A percentile compares a stretch with the other conserved stretches of the same genome.
Evolutionary conservation across 2,888 invertebrate genomes (phyloP).

Genomic region (Fragum sueziense): DNA sequence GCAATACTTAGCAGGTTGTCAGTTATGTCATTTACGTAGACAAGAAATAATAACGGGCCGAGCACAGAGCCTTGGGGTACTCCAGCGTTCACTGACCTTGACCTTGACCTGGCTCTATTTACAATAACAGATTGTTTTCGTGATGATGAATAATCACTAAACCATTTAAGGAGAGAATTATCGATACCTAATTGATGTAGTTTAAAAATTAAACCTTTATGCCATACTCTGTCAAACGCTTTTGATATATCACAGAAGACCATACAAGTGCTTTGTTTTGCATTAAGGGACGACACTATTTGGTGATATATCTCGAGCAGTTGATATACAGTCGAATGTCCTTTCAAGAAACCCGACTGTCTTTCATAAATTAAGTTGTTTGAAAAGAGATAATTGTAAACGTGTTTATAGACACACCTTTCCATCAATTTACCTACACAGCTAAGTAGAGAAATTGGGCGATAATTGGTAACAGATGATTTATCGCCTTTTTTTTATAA

Average conservation of each 20-base stretch:
- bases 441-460: conserved; percentile 45
- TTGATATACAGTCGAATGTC: conserved; percentile 50
- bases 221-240: conserved; percentile 55
- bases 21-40: conserved; percentile 40
- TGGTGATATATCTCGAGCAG: conserved; percentile 44
- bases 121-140: conserved; percentile 29
- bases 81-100: background rate
- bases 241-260: conserved; percentile 52
- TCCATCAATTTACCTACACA: conserved; percentile 43
- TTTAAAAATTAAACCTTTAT: conserved; percentile 43
- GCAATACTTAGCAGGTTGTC: conserved; percentile 27
- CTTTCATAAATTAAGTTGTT: conserved; percentile 40
- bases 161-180: conserved; percentile 32
- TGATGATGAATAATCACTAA: conserved; percentile 31
- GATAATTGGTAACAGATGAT: conserved; percentile 22
- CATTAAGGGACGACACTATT: conserved; percentile 28
- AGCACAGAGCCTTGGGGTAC: conserved; percentile 42
- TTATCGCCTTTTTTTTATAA: conserved; percentile 41
- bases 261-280: conserved; percentile 25
- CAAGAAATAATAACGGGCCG: conserved; percentile 31
- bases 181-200: conserved; percentile 37
- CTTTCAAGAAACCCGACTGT: conserved; percentile 45
- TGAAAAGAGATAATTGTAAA: conserved; percentile 31
- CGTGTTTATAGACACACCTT: conserved; percentile 37
- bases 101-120: background rate